Conservation (phyloP, 2,113 vertebrate species). For the Chaetorhynchus papuensis region DNA sequence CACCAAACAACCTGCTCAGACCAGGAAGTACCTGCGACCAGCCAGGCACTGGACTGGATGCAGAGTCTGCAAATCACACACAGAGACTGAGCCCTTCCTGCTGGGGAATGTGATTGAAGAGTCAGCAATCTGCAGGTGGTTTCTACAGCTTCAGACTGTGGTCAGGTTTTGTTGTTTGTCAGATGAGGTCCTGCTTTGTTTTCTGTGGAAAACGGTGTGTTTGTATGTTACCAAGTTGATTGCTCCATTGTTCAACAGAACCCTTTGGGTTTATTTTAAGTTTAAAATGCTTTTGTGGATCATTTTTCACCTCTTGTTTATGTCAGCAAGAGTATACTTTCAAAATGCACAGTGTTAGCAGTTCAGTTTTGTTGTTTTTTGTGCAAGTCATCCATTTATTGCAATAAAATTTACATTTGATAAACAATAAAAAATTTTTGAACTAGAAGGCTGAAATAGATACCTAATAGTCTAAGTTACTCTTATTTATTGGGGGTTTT, state of each 20-base stretch:
- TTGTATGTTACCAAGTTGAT: not conserved
- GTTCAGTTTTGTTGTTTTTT: not conserved
- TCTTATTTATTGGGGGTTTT: not conserved
- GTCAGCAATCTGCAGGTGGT: fast-evolving
- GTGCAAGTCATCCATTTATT: not conserved
- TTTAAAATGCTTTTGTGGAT: not conserved
- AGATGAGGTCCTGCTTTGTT: not conserved
- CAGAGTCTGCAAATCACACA: not conserved
- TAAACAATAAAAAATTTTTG: not conserved
- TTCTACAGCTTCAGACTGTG: not conserved
- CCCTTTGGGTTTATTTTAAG: not conserved
- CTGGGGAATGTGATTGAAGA: fast-evolving
- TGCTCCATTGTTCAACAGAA: not conserved
- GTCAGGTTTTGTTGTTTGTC: not conserved
- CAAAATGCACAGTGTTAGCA: not conserved
- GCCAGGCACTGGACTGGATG: not conserved
- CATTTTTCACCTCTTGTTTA: not conserved
- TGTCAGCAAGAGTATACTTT: not conserved
- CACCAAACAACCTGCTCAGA: not conserved
- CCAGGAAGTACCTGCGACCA: fast-evolving
- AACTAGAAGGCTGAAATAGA: not conserved
- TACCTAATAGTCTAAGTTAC: not conserved
- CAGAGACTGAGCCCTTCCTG: not conserved
- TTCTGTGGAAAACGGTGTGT: not conserved
- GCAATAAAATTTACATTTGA: not conserved